Evolutionary conservation across 2,888 invertebrate genomes (phyloP), one percentile per base, ranked within the genome.

Genomic region (Drosophila mercatorum): DNA sequence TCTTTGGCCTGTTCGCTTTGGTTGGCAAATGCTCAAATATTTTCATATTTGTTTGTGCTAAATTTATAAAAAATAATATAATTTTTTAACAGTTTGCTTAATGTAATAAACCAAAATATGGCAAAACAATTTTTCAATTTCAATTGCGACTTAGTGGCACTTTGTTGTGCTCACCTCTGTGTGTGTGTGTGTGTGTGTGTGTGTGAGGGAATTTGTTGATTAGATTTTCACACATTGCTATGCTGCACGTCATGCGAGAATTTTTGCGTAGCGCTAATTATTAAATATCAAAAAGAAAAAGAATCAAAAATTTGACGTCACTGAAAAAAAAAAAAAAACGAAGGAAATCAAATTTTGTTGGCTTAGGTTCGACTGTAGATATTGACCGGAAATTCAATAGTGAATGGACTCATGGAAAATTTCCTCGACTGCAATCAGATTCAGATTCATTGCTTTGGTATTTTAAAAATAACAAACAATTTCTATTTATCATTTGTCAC

Each of bases 1-100:
- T 62, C 63, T 65, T n/a, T 55, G 46, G 49, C 0, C 51, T 28
- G 31, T 14, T 14, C 36, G 65, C 69, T 3, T 0, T 68, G 68
- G 51, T 47, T 88, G 89, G 84, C 85, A 88, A 57, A 38, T 59
- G 74, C 47, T 83, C 84, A 85, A 85, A 64, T 55, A 60, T 55
- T 58, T 65, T 36, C 28, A 36, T 47, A 51, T 62, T 68, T 63
- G 40, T 38, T 63, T 36, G 40, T 34, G 44, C 26, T 17, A 49
- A 66, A 63, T 74, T 68, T 51, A 11, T 58, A 65, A 68, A 68
- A 68, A 31, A 31, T 3, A 34, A 61, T 62, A 49, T 59, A 75
- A 81, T 87, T 87, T 68, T 68, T 71, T 70, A 51, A 57, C 57
- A 67, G 57, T 47, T 46, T 49, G 59, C 56, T 55, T n/a, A 41